These are phyloP conservation scores for Acanthiza pusilla DNA, from an alignment of 2,797 vertebrate species.

Conservation along the genomic window DNA sequence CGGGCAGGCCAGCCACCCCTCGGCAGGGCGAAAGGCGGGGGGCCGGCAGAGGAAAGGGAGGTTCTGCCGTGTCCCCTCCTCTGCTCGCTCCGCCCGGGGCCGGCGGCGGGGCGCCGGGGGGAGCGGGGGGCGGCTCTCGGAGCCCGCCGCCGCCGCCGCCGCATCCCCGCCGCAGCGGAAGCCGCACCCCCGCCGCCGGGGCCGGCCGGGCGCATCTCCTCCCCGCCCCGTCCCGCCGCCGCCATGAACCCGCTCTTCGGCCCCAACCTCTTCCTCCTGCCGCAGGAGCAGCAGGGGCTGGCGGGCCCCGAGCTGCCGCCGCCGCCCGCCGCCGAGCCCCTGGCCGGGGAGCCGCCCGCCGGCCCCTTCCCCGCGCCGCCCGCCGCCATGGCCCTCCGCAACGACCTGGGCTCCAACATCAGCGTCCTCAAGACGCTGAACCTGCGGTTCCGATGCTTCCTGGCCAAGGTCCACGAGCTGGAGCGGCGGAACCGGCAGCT, in stretches of 20 bases:
- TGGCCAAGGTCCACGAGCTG: conserved; percentile 94
- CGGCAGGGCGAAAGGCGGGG: background rate
- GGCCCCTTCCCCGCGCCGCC: conserved; percentile 71
- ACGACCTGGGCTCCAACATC: conserved; percentile 96
- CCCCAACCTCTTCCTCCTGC: conserved; percentile 81
- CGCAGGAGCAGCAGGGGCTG: conserved; percentile 79
- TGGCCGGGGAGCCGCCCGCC: conserved; percentile 34
- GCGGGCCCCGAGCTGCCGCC: conserved; percentile 59
- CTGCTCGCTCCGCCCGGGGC: background rate
- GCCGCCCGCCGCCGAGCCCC: conserved; percentile 53
- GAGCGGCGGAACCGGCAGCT: conserved; percentile 93
- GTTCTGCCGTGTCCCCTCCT: background rate
- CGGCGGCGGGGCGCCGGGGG: background rate
- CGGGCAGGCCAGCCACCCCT: background rate
- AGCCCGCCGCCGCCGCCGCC: background rate
- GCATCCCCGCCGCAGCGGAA: conserved; percentile 25
- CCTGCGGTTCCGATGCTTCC: conserved; percentile 92
- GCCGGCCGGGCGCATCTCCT: background rate
- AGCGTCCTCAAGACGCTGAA: conserved; percentile 95
- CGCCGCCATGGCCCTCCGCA: conserved; percentile 90
- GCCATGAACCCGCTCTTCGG: conserved; percentile 93
- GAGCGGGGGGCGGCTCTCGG: background rate
- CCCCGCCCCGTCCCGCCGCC: background rate
- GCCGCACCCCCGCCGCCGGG: background rate
- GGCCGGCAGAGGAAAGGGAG: background rate